Evolutionary conservation across 2,888 invertebrate genomes (phyloP), one percentile per base, ranked within the genome.

Genomic region (Malthinus seriepunctatus): DNA sequence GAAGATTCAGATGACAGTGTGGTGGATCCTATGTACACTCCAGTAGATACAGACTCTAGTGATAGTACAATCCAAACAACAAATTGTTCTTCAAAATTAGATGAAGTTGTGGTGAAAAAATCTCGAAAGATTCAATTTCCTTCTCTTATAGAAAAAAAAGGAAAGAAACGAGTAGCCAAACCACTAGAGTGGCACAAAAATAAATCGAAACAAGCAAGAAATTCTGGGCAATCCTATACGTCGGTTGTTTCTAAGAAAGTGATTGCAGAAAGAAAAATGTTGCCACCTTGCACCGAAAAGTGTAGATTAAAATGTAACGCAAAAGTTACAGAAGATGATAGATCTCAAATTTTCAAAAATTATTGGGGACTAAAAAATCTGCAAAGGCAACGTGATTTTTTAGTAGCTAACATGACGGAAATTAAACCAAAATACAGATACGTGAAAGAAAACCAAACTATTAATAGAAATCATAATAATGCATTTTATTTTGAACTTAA

Each of bases 401-500:
- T 67, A 12, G 14, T 51, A 31, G 50, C 51, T 34, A 50, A 58
- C 35, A 66, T 65, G 48, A 48, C 37, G 9, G 6, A 37, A 15
- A 55, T 68, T 42, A 51, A 63, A 51, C 63, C 63, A 46, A 65
- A 63, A 52, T 65, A 68, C 51, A 34, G 64, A 55, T 70, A 68
- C 51, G 42, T 60, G 31, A 60, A 56, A 50, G 63, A 56, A 38
- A 34, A 35, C 9, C 56, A 60, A 46, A 68, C 53, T 60, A 57
- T 37, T 23, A 23, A 10, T 34, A 61, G 69, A 11, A 56, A 51
- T 57, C 50, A 55, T 37, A 69, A 67, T 60, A 49, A 64, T 39
- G 66, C 67, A 15, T 70, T 64, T 60, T 64, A 69, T 61, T 66
- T 70, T 51, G n/a, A 55, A 14, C 55, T 56, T 52, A 62, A 58